Base-by-base conservation (phyloP, 2,888 invertebrate genomes). In the Holacanthella duospinosa region DNA sequence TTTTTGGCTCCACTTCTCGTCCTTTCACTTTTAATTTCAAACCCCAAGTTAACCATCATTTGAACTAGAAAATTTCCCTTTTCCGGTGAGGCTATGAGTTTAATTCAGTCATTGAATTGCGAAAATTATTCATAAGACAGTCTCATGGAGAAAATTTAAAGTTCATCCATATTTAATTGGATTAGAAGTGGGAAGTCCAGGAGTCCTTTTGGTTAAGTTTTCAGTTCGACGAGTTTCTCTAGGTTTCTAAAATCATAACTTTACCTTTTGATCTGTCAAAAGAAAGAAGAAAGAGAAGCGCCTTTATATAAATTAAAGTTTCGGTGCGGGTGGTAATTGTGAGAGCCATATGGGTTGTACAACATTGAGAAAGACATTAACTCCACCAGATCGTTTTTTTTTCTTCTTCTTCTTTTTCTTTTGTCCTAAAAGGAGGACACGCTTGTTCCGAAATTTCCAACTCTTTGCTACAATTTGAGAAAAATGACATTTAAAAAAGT, bases 341-440 rank as follows among this genome's bases (percentile, higher is more conserved):
- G 48, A 21, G 48, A 48, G 48, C 48, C 36, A 48, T 48, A 48
- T 48, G 48, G 48, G 48, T 21, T 21, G 19, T 21, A 16, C 48
- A 4, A 16, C 9, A 6, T 36, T 6, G 16, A 36, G 48, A 48
- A 48, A 21, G 19, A 9, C 48, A 48, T 48, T 48, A 48, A 48
- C 48, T 48, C 48, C n/a, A n/a, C n/a, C 48, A 48, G 48, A 48
- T 48, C 48, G n/a, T 48, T 48, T 48, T 48, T 21, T 36, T n/a
- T n/a, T n/a, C n/a, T n/a, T n/a, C n/a, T n/a, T n/a, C n/a, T n/a
- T n/a, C n/a, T n/a, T n/a, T n/a, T n/a, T n/a, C n/a, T n/a, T 36
- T 36, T 36, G 9, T 36, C 36, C 6, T 6, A 36, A 36, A 9
- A 16, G 6, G 6, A 36, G 9, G 36, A 6, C 16, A 6, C 36